phyloP scores from a whole-genome alignment of 2,888 invertebrate genomes.

The Troides helena region DNA sequence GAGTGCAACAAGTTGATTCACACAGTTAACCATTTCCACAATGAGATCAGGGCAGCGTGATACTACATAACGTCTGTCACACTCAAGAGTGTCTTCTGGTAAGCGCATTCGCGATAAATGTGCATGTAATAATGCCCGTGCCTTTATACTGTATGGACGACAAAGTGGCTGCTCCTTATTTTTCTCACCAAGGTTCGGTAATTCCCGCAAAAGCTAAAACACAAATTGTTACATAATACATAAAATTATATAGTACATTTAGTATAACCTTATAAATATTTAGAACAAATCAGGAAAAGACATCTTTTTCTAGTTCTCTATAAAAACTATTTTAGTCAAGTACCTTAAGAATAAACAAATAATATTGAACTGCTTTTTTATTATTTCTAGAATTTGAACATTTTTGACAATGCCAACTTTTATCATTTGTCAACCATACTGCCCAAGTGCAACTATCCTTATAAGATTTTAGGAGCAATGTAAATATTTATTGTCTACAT shows the following conservation, averaged over 20 bases:
- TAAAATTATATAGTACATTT: not conserved
- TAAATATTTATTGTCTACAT: too few species aligned
- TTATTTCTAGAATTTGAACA: too few species aligned
- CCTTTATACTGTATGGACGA: conserved; percentile 94
- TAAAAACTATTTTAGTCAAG: too few species aligned
- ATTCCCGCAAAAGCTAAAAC: conserved; percentile 90
- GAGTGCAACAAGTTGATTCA: conserved; percentile 94
- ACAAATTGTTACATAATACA: not conserved
- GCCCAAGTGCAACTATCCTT: too few species aligned
- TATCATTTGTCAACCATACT: too few species aligned
- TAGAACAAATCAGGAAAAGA: too few species aligned
- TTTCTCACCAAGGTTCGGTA: conserved; percentile 96
- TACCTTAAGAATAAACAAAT: too few species aligned
- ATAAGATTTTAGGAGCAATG: too few species aligned
- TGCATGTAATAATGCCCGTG: conserved; percentile 96
- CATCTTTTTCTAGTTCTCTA: too few species aligned
- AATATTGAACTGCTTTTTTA: too few species aligned
- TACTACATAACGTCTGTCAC: conserved; percentile 90
- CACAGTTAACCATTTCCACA: conserved; percentile 98
- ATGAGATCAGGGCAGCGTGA: conserved; percentile 96
- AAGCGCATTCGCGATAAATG: conserved; percentile 93
- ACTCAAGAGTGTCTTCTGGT: conserved; percentile 88
- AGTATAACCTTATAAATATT: too few species aligned
- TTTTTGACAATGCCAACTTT: too few species aligned
- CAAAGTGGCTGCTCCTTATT: conserved; percentile 97